Base-by-base conservation (phyloP, 2,888 invertebrate genomes). In the Eudemis profundana region DNA sequence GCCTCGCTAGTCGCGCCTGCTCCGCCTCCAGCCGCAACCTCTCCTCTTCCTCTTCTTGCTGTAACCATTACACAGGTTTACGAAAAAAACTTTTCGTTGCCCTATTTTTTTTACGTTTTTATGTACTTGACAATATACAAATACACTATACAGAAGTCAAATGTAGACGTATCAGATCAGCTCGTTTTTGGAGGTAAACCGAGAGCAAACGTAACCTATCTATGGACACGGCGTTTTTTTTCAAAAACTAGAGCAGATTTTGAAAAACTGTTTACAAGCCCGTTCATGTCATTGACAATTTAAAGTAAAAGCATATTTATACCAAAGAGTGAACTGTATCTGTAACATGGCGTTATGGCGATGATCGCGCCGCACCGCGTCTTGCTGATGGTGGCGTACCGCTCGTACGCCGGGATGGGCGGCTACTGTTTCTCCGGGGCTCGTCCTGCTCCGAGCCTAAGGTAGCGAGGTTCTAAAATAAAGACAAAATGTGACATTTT, bases 341-440 rank as follows among this genome's bases (percentile, higher is more conserved):
- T 79, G 74, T 77, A 84, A 66, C 54, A 70, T 85, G 0, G 81
- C 83, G n/a, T 90, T 82, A 70, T 90, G 78, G 7, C 92, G 77
- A n/a, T n/a, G n/a, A 1, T 89, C 87, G 0, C 91, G 77, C 4
- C 92, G 81, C 1, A 92, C 85, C 66, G 81, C 0, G 81, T 79
- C 71, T 90, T 91, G 75, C 92, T 92, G 72, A 91, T 87, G 57
- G 72, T 72, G 7, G 90, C 90, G 67, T 91, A 92, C 2, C 89
- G 73, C 68, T 91, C 89, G 74, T 78, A 92, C 0, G 92, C 88
- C 0, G 92, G 89, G 12, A 90, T 77, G 0, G 84, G 86, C 0
- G 90, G 90, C 0, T 86, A 1, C 62, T 89, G 90, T 74, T 90
- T 87, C 70, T 89, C 90, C 0, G 86, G 88, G 90, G 86, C 0